Percentiles rank a stretch among this genome's conserved stretches.
Evolutionary conservation across 1,140 invertebrate species (phyloP).

Genomic region (Psix sp.): DNA sequence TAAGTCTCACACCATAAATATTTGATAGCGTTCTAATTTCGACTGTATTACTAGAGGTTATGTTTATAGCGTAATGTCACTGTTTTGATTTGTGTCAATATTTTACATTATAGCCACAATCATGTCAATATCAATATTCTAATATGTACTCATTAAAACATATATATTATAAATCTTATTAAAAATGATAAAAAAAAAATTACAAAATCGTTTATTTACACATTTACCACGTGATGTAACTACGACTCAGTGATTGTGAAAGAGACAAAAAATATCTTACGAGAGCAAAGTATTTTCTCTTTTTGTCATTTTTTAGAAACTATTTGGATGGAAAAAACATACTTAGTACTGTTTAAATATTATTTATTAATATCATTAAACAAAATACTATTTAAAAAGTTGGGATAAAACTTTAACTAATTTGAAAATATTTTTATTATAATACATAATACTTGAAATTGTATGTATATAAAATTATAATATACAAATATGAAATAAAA

Average conservation of each 20-base stretch:
- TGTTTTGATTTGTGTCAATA: background rate
- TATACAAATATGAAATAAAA: no score
- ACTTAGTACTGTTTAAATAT: no score
- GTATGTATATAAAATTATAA: no score
- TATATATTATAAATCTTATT: background rate
- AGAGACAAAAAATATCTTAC: background rate
- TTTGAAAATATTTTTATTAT: no score
- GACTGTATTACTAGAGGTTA: background rate
- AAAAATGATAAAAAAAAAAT: background rate
- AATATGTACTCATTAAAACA: background rate
- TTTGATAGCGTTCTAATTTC: background rate
- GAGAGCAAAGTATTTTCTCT: background rate
- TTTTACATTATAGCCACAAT: background rate
- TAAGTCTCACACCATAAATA: background rate
- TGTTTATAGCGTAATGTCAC: slow-evolving; percentile 4
- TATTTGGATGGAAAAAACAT: no score
- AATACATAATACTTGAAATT: no score
- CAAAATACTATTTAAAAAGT: no score
- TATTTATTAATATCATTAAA: no score
- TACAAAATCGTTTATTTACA: background rate
- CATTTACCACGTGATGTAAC: background rate
- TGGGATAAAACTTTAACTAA: no score
- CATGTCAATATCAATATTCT: background rate
- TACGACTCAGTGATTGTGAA: background rate
- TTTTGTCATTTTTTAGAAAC: background rate